Evolutionary conservation across 2,797 vertebrate genomes (phyloP).

Genomic region (Cossypha heuglini): DNA sequence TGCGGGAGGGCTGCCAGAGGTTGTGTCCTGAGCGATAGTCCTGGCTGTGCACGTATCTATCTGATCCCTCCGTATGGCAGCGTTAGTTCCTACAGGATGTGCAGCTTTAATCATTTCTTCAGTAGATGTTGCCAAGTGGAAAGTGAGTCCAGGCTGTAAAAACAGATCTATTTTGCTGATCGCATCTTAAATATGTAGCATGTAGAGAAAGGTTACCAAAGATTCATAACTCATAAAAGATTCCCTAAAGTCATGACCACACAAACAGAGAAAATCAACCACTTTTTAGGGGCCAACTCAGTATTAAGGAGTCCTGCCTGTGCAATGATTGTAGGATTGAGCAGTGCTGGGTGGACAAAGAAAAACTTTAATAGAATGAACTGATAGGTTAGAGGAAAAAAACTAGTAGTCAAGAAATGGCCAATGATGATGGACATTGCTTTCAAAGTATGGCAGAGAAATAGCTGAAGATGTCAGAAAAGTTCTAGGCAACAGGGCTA

Average conservation of each 20-base stretch:
- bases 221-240: not conserved
- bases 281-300: not conserved
- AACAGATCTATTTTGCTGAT: not conserved
- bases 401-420: not conserved
- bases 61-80: not conserved
- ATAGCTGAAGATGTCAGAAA: not conserved
- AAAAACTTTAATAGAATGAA: not conserved
- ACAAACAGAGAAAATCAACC: accelerated
- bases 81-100: not conserved
- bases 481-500: accelerated
- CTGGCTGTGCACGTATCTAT: accelerated
- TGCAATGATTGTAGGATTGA: not conserved
- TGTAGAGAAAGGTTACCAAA: not conserved
- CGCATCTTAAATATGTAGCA: not conserved
- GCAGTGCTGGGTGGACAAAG: accelerated
- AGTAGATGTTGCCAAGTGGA: not conserved
- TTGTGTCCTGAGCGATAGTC: not conserved
- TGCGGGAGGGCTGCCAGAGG: not conserved
- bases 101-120: not conserved
- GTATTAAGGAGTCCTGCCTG: not conserved
- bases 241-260: not conserved
- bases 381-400: not conserved
- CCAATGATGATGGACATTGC: not conserved
- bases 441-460: not conserved
- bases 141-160: not conserved